Evolutionary conservation across 2,797 vertebrate species (phyloP).

Genomic region (Leuciscus waleckii): DNA sequence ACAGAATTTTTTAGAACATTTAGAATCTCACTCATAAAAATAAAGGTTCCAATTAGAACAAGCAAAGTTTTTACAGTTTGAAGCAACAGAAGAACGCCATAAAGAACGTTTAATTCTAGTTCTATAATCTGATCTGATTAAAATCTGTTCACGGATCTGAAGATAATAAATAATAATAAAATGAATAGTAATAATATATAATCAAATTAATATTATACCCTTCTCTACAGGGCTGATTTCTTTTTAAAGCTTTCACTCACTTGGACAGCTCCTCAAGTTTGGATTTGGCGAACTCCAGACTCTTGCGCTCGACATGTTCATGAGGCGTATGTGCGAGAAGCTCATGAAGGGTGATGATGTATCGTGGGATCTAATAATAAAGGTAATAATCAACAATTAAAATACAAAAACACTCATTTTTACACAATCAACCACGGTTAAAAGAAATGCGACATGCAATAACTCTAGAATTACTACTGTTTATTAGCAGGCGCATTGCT

Average conservation of each 20-base stretch:
- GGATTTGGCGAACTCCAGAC: slow-evolving; percentile 97
- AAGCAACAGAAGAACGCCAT: not conserved
- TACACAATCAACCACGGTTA: not conserved
- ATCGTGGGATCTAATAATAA: slow-evolving; percentile 89
- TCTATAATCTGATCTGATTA: too few species aligned
- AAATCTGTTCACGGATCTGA: too few species aligned
- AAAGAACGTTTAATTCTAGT: not conserved
- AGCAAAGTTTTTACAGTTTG: not conserved
- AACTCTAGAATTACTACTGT: not conserved
- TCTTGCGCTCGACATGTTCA: slow-evolving; percentile 97
- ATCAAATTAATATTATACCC: too few species aligned
- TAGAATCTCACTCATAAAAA: not conserved
- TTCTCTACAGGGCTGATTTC: too few species aligned
- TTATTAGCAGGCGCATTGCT: too few species aligned
- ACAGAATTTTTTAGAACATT: not conserved
- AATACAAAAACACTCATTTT: not conserved
- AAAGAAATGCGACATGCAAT: not conserved
- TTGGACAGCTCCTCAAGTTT: slow-evolving; percentile 90
- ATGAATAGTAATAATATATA: too few species aligned
- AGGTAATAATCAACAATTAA: slow-evolving; percentile 9
- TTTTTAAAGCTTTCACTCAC: slow-evolving; percentile 19
- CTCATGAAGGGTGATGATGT: slow-evolving; percentile 98
- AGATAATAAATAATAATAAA: not conserved
- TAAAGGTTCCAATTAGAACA: not conserved
- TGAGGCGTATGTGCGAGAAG: slow-evolving; percentile 96